Conservation (phyloP, 2,113 vertebrate genomes). For the Syngnathoides biaculeatus region DNA sequence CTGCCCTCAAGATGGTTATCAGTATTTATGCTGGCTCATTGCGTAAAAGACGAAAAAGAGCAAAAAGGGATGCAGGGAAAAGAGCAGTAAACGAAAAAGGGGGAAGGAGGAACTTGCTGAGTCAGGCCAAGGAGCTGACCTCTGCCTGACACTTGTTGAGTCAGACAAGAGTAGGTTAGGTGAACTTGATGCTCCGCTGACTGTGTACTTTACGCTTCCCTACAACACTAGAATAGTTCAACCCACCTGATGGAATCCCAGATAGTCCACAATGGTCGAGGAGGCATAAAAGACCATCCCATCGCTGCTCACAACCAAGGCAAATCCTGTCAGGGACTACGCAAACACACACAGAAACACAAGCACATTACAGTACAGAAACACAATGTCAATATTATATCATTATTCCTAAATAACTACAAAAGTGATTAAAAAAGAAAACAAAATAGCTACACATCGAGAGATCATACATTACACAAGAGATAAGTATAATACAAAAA, state of each 20-base stretch:
- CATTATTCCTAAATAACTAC: neutral
- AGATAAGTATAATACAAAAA: neutral
- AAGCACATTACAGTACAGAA: slow-evolving; percentile 21
- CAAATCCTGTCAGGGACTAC: slow-evolving; percentile 92
- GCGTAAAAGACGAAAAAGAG: neutral
- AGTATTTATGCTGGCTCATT: slow-evolving; percentile 12
- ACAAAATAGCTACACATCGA: neutral
- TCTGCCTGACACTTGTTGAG: slow-evolving; percentile 13
- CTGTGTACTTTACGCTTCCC: neutral
- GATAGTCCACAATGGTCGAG: slow-evolving; percentile 90
- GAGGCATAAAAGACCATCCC: slow-evolving; percentile 96
- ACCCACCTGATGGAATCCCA: slow-evolving; percentile 96
- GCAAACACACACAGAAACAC: slow-evolving; percentile 52
- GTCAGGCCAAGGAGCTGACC: slow-evolving; percentile 6
- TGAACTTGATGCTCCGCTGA: neutral
- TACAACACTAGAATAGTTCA: neutral
- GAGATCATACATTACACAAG: neutral
- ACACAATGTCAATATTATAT: neutral
- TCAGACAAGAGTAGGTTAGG: neutral
- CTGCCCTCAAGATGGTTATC: slow-evolving; percentile 19
- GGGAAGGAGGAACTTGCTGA: slow-evolving; percentile 11
- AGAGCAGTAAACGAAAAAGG: neutral
- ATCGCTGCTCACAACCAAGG: slow-evolving; percentile 89
- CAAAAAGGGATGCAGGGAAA: neutral
- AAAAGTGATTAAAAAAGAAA: neutral